A percentile compares a stretch with the other conserved stretches of the same genome.
Evolutionary conservation across 2,113 vertebrate genomes (phyloP).

Genomic region (Nettapus auritus): DNA sequence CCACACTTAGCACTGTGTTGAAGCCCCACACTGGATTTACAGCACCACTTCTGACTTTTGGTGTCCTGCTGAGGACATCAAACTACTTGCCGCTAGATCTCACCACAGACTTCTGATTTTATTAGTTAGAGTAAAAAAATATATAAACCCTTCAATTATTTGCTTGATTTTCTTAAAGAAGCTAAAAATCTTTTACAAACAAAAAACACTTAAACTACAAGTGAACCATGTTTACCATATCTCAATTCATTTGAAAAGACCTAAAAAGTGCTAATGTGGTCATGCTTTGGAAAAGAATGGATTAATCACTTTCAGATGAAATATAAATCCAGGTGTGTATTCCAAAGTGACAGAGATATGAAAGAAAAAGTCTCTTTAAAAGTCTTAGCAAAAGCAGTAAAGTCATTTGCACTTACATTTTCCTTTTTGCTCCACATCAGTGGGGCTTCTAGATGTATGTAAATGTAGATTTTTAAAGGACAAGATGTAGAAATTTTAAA

Average conservation of each 20-base stretch:
- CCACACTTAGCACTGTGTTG: constrained; percentile 81
- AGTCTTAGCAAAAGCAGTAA: neutral
- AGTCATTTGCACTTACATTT: neutral
- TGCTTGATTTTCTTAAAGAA: constrained; percentile 39
- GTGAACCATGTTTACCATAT: neutral
- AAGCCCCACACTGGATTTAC: constrained; percentile 86
- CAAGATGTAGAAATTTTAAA: neutral
- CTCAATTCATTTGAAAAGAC: neutral
- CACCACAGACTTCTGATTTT: constrained; percentile 83
- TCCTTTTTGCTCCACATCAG: neutral
- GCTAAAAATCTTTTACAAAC: neutral
- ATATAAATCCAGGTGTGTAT: neutral
- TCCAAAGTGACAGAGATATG: neutral
- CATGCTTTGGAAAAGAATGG: neutral
- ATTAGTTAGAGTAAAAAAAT: constrained; percentile 70
- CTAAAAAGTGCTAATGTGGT: neutral
- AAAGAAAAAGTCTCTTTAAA: neutral
- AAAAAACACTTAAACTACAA: neutral
- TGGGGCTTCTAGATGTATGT: neutral
- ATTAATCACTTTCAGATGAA: neutral
- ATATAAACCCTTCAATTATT: constrained; percentile 41
- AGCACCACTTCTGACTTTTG: constrained; percentile 83
- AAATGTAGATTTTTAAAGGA: neutral
- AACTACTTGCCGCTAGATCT: constrained; percentile 82
- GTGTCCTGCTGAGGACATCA: constrained; percentile 86